Percentiles rank a stretch among this genome's conserved stretches.
phyloP scores from a whole-genome alignment of 2,888 invertebrate species.

The Eupithecia tripunctaria region DNA sequence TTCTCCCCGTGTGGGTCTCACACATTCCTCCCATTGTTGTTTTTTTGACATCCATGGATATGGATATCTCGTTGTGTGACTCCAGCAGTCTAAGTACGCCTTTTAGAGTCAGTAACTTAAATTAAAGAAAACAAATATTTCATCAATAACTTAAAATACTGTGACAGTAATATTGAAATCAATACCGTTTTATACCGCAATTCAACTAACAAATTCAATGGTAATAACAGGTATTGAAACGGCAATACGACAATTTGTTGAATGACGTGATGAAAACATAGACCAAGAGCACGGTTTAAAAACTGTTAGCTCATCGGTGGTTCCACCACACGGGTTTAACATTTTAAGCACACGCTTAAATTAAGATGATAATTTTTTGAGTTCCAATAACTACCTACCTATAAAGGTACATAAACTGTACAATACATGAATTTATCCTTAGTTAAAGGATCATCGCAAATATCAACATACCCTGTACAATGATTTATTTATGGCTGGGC shows the following conservation, averaged over 20 bases:
- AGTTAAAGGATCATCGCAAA: not conserved
- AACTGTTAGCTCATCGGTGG: not conserved
- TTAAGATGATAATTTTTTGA: too few relatives aligned
- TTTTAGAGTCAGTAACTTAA: too few relatives aligned
- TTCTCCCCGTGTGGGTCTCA: too few relatives aligned
- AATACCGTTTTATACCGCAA: slow-evolving; percentile 11
- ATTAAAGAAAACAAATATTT: not conserved
- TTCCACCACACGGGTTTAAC: not conserved
- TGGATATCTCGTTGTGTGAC: too few relatives aligned
- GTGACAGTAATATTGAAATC: slow-evolving; percentile 13
- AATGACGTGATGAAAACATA: slow-evolving; percentile 45
- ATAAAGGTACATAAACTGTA: too few relatives aligned
- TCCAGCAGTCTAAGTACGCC: too few relatives aligned
- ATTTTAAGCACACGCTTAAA: too few relatives aligned
- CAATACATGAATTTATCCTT: too few relatives aligned
- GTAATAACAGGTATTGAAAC: slow-evolving; percentile 40
- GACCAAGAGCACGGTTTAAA: not conserved
- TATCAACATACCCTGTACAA: not conserved
- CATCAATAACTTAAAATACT: not conserved
- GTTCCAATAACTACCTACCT: not conserved
- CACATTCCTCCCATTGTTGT: too few relatives aligned
- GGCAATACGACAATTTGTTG: slow-evolving; percentile 52
- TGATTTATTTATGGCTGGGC: too few relatives aligned
- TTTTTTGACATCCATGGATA: too few relatives aligned
- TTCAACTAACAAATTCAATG: slow-evolving; percentile 24